Evolutionary conservation across 2,113 vertebrate genomes (phyloP).

Genomic region (Limnothrissa miodon): DNA sequence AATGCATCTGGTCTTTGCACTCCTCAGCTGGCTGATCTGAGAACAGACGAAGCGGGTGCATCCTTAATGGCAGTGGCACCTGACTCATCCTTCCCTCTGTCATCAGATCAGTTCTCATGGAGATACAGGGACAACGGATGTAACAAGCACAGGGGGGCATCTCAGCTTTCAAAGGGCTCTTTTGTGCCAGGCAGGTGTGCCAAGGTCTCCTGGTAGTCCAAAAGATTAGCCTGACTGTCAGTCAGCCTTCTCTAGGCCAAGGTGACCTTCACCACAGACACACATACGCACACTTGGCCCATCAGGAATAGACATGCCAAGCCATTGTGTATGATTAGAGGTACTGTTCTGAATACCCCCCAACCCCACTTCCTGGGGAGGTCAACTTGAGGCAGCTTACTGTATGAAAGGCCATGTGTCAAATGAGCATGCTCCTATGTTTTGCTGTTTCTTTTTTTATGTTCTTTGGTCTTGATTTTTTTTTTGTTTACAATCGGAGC

Average conservation of each 20-base stretch:
- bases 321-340: conserved; percentile 12
- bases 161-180: conserved; percentile 3
- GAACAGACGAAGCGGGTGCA: background rate
- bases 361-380: conserved; percentile 40
- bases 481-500: conserved; percentile 35
- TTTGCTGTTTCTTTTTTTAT: background rate
- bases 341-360: conserved; percentile 17
- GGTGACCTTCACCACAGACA: background rate
- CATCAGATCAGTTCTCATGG: background rate
- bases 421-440: conserved; percentile 20
- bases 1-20: background rate
- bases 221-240: background rate
- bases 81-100: conserved; percentile 2
- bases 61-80: background rate
- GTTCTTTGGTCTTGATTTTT: conserved; percentile 21
- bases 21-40: background rate
- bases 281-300: background rate
- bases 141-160: background rate
- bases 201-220: background rate
- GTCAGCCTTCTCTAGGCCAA: background rate
- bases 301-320: conserved; percentile 14
- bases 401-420: conserved; percentile 28
- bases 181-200: background rate
- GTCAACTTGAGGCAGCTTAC: conserved; percentile 40
- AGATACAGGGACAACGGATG: background rate